Evolutionary conservation across 2,888 invertebrate species (phyloP).

Genomic region (Palloptera scutellata): DNA sequence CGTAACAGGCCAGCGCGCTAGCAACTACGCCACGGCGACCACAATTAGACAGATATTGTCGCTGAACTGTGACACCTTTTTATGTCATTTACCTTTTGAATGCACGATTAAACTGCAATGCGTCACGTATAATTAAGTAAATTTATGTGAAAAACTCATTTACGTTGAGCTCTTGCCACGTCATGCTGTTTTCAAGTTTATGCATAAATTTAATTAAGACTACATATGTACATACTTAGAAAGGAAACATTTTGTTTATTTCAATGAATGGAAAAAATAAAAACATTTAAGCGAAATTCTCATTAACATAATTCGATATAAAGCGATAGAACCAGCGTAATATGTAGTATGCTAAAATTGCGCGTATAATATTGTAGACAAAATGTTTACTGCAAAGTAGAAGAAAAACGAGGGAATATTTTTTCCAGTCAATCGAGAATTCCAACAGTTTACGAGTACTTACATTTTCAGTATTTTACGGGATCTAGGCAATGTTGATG

Average conservation of each 20-base stretch:
- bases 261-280: too few species aligned
- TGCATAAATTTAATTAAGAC: not conserved
- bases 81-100: too few species aligned
- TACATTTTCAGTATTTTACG: conserved; percentile 33
- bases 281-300: not conserved
- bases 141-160: too few species aligned
- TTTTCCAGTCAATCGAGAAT: not conserved
- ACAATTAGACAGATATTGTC: not conserved
- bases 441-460: not conserved
- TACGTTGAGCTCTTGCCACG: too few species aligned
- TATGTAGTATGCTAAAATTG: conserved; percentile 45
- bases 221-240: too few species aligned
- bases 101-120: too few species aligned
- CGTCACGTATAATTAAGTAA: too few species aligned
- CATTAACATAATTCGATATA: conserved; percentile 8
- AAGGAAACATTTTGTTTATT: not conserved
- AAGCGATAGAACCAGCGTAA: conserved; percentile 42
- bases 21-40: too few species aligned
- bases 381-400: conserved; percentile 38
- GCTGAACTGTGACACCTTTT: too few species aligned
- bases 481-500: conserved; percentile 25
- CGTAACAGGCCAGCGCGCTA: too few species aligned
- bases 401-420: not conserved
- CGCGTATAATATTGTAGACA: conserved; percentile 36
- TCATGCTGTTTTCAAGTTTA: too few species aligned